Evolutionary conservation across 2,888 invertebrate genomes (phyloP), one percentile per base, ranked within the genome.

Genomic region (Deilephila elpenor): DNA sequence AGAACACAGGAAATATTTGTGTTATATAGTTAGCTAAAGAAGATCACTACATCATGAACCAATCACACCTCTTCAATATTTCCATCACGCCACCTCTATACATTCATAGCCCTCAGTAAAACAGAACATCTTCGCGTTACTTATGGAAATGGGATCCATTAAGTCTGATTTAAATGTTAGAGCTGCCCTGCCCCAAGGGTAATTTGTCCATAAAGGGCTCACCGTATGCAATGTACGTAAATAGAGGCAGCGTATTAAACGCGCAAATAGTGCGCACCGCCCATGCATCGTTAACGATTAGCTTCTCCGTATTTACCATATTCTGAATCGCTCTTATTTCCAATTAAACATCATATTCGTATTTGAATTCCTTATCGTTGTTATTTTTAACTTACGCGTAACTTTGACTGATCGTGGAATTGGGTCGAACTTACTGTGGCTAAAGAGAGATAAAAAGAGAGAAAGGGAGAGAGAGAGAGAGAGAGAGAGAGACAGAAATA

Each of bases 151-250:
- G 81, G 84, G 81, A 59, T 81, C 86, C 89, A 91, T 92, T 93
- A 93, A 84, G 89, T 81, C 86, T 91, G 91, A 94, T 93, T 93
- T 93, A 93, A 93, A 93, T 93, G 91, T 91, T 89, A 91, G 89
- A 84, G 86, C 84, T 90, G 82, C 82, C 82, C 86, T 83, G 84
- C 84, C 86, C 80, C 72, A 74, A 76, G 80, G 82, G 89, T 88
- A 90, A 92, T 93, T 92, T 91, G 88, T 90, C 84, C 89, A 88
- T 89, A 88, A 89, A 87, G 83, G 80, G 79, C 75, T 73, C 53
- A 74, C 80, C 86, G 86, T 89, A 85, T 87, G 81, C 77, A 78
- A 73, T 70, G 76, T 82, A 76, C 67, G 82, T 83, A 83, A 85
- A 83, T 85, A 83, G 82, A 83, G 74, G 64, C 71, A 75, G 70